Evolutionary conservation across 2,797 vertebrate species (phyloP), one percentile per base, ranked within the genome.

Genomic region (Chromobotia macracanthus): DNA sequence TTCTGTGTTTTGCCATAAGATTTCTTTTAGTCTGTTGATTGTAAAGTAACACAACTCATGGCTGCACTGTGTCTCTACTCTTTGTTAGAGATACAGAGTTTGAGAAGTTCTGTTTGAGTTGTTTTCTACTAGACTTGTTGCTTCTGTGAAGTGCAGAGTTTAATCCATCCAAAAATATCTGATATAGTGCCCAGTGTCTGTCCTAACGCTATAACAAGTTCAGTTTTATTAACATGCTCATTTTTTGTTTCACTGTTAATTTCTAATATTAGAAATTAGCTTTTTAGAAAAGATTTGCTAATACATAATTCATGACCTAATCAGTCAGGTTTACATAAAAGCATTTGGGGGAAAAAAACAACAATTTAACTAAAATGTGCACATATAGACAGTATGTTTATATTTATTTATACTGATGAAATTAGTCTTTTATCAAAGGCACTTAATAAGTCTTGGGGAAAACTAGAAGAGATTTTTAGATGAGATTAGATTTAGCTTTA

Each of bases 171-270:
- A 51, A 16, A 51, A 68, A 35, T 55, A 11, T 55, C n/a, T 21
- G 53, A 50, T 65, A 64, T 53, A 50, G 38, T 38, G 51, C 38
- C 71, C 60, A 31, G 11, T 35, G 41, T 56, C 74, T 77, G 63
- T 71, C 44, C 70, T 68, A 75, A 60, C 70, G 19, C 53, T 81
- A 19, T 44, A 63, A 38, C 74, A 73, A 21, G 48, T 76, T 76
- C 21, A 38, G 38, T 56, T 56, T 28, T 56, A 67, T 76, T 31
- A 67, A 56, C 74, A 55, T 67, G 74, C 21, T 76, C 63, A 76
- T 66, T 66, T 76, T n/a, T 21, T 55, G 63, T 55, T 44, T 56
- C 50, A 56, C 61, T 56, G 21, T 66, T 76, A 41, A 66, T 75
- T 66, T 66, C 21, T 28, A 53, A 75, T 75, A 15, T 53, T 31